Evolutionary conservation across 2,113 vertebrate species (phyloP), one percentile per base, ranked within the genome.

Genomic region (Choloepus hoffmanni): DNA sequence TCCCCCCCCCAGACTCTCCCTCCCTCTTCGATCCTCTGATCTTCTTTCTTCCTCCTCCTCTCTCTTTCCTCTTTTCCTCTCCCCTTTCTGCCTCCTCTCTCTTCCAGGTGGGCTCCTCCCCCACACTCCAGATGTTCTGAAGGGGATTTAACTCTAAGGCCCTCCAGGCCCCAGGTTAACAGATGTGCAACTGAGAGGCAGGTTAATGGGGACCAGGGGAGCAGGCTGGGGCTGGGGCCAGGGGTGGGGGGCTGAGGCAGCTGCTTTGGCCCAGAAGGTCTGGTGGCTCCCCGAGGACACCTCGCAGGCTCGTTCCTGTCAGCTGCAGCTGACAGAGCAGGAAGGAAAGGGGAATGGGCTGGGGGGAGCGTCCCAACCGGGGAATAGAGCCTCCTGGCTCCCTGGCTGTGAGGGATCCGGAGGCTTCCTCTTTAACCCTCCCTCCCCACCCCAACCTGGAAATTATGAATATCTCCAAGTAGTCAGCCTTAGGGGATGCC

Each of bases 41-140:
- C 43, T 43, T 18, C 14, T 26, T 24, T 2, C 70, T 24, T 2
- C 70, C 70, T 65, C 43, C 60, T 15, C 65, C 33, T 53, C 14
- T 55, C 67, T 84, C 36, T 90, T 90, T 43, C 81, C 55, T 19
- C 90, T 96, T 26, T 3, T 19, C 28, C 45, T 43, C 7, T 45
- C 48, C 12, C 14, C 3, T 43, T 18, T 18, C 30, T 24, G 3
- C 70, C 70, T 65, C 48, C 60, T 15, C 62, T 96, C 88, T 82
- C 96, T 81, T 91, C 94, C 95, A 98, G 89, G 76, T 89, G 89
- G 90, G 19, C 62, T 79, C 76, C n/a, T 93, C 86, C 96, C 92
- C 89, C n/a, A 11, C 0, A 4, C 86, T 60, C 91, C 96, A 96
- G 28, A 94, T 97, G 98, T 97, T 81, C 70, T 21, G 26, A 45